A percentile compares a stretch with the other conserved stretches of the same genome.
phyloP scores from a whole-genome alignment of 1,140 invertebrate genomes.

The Charaxes varanes region DNA sequence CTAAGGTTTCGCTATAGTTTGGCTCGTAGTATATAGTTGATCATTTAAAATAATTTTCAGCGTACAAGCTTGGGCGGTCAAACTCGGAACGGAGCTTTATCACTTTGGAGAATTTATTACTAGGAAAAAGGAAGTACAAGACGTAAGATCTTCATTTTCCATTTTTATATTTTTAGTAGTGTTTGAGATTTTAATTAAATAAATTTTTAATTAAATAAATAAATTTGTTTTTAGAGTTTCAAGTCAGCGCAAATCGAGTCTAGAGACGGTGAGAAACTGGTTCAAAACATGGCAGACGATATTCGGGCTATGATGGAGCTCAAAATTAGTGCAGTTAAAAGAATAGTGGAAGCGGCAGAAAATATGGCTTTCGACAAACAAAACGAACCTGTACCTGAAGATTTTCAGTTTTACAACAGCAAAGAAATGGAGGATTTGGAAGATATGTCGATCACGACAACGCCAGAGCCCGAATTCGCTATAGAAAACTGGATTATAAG shows the following conservation, averaged over 20 bases:
- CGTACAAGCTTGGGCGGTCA: slow-evolving; percentile 82
- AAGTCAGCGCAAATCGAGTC: slow-evolving; percentile 81
- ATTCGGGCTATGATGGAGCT: slow-evolving; percentile 88
- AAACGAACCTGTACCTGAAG: slow-evolving; percentile 75
- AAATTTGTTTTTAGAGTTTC: slow-evolving; percentile 76
- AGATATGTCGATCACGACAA: slow-evolving; percentile 52
- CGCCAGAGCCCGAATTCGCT: slow-evolving; percentile 68
- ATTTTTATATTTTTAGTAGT: background rate
- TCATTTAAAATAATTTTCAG: slow-evolving; percentile 70
- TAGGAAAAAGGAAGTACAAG: slow-evolving; percentile 80
- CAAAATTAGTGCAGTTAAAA: slow-evolving; percentile 88
- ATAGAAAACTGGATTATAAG: slow-evolving; percentile 71
- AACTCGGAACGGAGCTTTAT: slow-evolving; percentile 81
- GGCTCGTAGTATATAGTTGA: no score
- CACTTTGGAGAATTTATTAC: slow-evolving; percentile 83
- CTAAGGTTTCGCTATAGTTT: no score
- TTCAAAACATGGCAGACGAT: slow-evolving; percentile 84
- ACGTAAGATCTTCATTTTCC: slow-evolving; percentile 60
- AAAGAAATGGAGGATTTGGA: slow-evolving; percentile 79
- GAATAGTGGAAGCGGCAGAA: slow-evolving; percentile 89
- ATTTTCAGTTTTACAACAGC: slow-evolving; percentile 83
- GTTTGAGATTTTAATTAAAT: slow-evolving; percentile 4
- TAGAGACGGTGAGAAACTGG: slow-evolving; percentile 81
- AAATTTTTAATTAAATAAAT: slow-evolving; percentile 2
- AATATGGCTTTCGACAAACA: slow-evolving; percentile 78